Evolutionary conservation across 2,888 invertebrate genomes (phyloP), one percentile per base, ranked within the genome.

Genomic region (Conchocele bisecta): DNA sequence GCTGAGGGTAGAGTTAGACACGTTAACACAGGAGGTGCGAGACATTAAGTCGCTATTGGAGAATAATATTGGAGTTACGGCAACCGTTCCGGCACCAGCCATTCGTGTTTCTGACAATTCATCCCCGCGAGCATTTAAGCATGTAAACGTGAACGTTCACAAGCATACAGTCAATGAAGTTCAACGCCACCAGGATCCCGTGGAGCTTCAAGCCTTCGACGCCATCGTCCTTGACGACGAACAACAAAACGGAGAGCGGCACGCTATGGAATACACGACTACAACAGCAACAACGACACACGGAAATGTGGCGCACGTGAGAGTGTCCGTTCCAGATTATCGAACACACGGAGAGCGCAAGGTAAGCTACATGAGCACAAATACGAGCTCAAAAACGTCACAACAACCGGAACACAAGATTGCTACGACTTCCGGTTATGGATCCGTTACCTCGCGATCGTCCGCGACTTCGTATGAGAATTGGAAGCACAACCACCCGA

Each of bases 11-110:
- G 85, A 86, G 56, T 59, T 85, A 2, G 66, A 80, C 22, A 68
- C 64, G 11, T 59, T 85, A 50, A 82, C 83, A 13, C 81, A 84
- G 13, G 86, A 84, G 51, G 60, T 85, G 9, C 74, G 82, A 33
- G 85, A 84, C 58, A 83, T 84, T 31, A 86, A 85, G 67, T 51
- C 79, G 13, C 74, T 84, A 66, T 63, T 84, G n/a, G 83, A 83
- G 51, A 79, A 80, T 50, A 75, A 83, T 2, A 80, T 83, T 3
- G 84, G 83, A 50, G 75, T 85, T 20, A 70, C 70, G 26, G 50
- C 75, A 0, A 75, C 70, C 41, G 74, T 75, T 7, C 24, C 15
- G 9, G n/a, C 15, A 41, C 3, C 26, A 9, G 17, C 20, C 7
- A 28, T 3, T 3, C 51, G 46, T 7, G 50, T 15, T 2, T 64